Base-by-base conservation (phyloP, 2,888 invertebrate genomes). In the Drosophila neutralis region DNA sequence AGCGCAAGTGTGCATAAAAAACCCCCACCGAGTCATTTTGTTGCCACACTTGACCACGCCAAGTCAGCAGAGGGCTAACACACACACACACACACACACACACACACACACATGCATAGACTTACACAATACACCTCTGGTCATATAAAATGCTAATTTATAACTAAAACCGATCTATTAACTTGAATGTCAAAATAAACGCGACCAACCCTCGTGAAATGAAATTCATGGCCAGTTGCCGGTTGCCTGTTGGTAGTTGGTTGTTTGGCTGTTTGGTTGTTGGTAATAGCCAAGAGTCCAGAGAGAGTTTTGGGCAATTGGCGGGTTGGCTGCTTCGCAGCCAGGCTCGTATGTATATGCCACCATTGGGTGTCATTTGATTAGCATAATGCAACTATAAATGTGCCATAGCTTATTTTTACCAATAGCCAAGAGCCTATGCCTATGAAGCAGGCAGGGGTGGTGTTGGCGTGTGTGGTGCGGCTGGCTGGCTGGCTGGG, bases 371-470 rank as follows among this genome's bases (percentile, higher is more conserved):
- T 87, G 89, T 87, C 87, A 84, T 87, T 87, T 87, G 89, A 87
- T 87, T 87, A 89, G 89, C 87, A 87, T 87, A 87, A 89, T 87
- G 86, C 86, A 83, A 87, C 86, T 89, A 89, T 87, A 89, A 87
- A 87, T 74, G 87, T 89, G 85, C 72, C 76, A 83, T 78, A 78
- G 87, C 82, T 89, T 77, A 79, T 87, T 85, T 80, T 89, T 89
- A 89, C 89, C 87, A 87, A 89, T 87, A 87, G 73, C 74, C 49
- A 38, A 38, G 52, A 51, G 74, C 66, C 65, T 61, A 72, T 45
- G 45, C 45, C 27, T 10, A 27, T 24, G 21, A 24, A 49, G 27
- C 24, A 15, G 4, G 8, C 45, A 8, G 7, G 7, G 15, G 7
- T 4, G 15, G 8, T 24, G 21, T 11, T 40, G 1, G n/a, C 42